Evolutionary conservation across 2,888 invertebrate species (phyloP).

Genomic region (Yponomeuta cagnagella): DNA sequence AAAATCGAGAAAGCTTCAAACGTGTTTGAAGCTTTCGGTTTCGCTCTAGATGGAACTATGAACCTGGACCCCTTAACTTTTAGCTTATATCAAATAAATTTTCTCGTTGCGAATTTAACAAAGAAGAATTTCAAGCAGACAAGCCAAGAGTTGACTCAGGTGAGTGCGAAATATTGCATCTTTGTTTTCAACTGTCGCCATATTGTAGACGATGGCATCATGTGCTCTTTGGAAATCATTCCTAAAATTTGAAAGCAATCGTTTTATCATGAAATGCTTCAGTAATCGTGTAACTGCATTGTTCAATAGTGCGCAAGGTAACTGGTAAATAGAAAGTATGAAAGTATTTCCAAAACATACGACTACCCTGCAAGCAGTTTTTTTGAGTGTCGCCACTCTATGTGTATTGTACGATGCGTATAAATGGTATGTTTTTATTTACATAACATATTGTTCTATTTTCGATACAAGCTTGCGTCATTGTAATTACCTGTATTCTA

Average conservation of each 20-base stretch:
- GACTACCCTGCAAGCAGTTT: neutral
- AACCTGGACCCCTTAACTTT: constrained; percentile 99
- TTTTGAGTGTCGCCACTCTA: neutral
- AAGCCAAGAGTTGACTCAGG: constrained; percentile 91
- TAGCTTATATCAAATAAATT: constrained; percentile 99
- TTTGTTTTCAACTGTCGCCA: constrained; percentile 43
- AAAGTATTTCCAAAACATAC: neutral
- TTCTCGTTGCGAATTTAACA: constrained; percentile 95
- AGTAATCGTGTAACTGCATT: neutral
- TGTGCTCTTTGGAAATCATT: constrained; percentile 10
- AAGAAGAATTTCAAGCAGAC: constrained; percentile 97
- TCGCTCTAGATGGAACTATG: constrained; percentile 95
- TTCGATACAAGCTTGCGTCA: constrained; percentile 13
- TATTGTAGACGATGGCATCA: constrained; percentile 44
- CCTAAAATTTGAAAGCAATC: neutral
- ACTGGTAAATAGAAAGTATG: neutral
- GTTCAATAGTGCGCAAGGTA: neutral
- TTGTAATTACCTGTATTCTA: constrained; percentile 17
- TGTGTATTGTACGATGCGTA: neutral
- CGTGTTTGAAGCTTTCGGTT: constrained; percentile 96
- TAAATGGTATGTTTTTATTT: neutral
- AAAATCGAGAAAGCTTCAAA: constrained; percentile 93
- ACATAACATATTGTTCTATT: constrained; percentile 5
- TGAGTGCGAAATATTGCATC: constrained; percentile 73
- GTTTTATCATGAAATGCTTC: neutral